Percentiles rank a stretch among this genome's conserved stretches.
These are phyloP conservation scores for Elephas maximus DNA, from an alignment of 2,113 vertebrate species.

Conservation along the genomic window DNA sequence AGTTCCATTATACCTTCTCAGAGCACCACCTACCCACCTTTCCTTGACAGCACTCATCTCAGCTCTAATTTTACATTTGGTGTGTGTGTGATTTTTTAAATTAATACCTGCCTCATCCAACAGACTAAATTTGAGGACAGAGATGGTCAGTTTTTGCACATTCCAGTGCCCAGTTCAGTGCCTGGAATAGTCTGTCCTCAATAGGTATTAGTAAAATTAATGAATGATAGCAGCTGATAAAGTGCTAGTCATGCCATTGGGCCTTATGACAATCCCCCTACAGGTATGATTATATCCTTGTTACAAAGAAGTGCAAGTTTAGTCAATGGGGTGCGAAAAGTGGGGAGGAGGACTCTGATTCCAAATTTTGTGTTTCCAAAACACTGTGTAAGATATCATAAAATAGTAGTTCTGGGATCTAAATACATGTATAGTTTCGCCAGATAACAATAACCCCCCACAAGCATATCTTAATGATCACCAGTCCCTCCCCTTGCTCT, in stretches of 20 bases:
- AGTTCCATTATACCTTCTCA: background rate
- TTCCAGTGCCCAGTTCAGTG: background rate
- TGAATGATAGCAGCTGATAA: background rate
- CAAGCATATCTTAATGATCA: background rate
- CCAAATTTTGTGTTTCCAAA: slow-evolving; percentile 33
- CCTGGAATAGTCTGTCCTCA: background rate
- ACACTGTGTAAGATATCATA: background rate
- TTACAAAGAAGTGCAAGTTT: background rate
- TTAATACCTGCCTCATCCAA: background rate
- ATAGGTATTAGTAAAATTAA: background rate
- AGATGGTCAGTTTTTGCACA: slow-evolving; percentile 29
- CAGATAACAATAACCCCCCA: background rate
- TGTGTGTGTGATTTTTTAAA: background rate
- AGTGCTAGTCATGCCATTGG: background rate
- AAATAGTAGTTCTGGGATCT: background rate
- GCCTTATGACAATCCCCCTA: background rate
- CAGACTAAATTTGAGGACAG: background rate
- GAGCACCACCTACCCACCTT: background rate
- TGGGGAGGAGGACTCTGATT: background rate
- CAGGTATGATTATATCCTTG: background rate
- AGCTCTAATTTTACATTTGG: slow-evolving; percentile 1
- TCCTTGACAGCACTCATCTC: background rate
- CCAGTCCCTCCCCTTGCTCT: background rate
- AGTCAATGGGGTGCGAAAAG: background rate
- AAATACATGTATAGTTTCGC: background rate